A percentile compares a stretch with the other conserved stretches of the same genome.
These are phyloP conservation scores for Olivierus martensii DNA, from an alignment of 1,140 invertebrate genomes.

Conservation along the genomic window DNA sequence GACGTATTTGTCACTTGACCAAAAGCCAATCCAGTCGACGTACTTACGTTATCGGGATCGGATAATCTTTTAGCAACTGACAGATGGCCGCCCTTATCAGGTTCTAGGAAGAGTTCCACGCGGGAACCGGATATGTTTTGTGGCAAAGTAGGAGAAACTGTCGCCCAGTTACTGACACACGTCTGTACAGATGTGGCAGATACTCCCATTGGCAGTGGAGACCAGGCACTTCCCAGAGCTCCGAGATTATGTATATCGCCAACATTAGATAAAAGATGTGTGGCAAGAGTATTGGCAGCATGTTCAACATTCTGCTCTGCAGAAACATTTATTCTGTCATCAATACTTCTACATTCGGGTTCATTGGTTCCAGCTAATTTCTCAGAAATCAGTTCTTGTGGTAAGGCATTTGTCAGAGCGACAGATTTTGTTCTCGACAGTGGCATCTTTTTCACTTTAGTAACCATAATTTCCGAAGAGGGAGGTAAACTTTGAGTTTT, in stretches of 20 bases:
- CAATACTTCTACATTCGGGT: too few relatives aligned
- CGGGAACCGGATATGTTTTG: constrained; percentile 12
- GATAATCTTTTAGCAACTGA: constrained; percentile 32
- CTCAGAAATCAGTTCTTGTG: constrained; percentile 31
- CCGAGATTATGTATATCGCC: too few relatives aligned
- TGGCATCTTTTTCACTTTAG: constrained; percentile 19
- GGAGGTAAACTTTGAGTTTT: constrained; percentile 13
- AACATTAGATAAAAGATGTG: too few relatives aligned
- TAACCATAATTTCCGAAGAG: constrained; percentile 1
- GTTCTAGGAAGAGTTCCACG: constrained; percentile 11
- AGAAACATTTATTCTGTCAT: too few relatives aligned
- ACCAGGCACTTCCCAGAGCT: neutral
- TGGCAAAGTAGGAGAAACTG: constrained; percentile 9
- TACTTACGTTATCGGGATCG: constrained; percentile 25
- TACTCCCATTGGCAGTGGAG: neutral
- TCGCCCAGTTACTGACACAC: constrained; percentile 10
- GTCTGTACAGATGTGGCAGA: neutral
- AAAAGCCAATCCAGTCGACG: neutral
- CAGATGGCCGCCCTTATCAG: constrained; percentile 27
- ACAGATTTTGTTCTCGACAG: constrained; percentile 21
- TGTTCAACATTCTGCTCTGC: too few relatives aligned
- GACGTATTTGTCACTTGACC: constrained; percentile 5
- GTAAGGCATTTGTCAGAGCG: constrained; percentile 16
- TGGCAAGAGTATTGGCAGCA: too few relatives aligned
- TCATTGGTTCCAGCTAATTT: constrained; percentile 28